Evolutionary conservation across 2,113 vertebrate species (phyloP), one percentile per base, ranked within the genome.

Genomic region (Serilophus lunatus): DNA sequence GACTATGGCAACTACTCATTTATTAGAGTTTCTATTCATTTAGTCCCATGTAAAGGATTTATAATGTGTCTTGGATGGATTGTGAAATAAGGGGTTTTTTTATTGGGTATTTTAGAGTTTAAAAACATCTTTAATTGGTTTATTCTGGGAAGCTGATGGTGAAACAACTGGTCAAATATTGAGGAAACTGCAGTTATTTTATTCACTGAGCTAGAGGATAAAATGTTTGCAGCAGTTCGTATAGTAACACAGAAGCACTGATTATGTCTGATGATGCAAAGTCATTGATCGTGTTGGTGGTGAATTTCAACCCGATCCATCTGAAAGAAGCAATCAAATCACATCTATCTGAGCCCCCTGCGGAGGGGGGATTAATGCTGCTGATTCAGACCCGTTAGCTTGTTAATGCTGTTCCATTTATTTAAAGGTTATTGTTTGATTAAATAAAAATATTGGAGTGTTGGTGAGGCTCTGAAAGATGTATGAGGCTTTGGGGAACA

Each of bases 261-360:
- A 86, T 94, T 54, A 61, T 40, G 80, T 81, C 64, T 93, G 94
- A 88, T 91, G 90, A 96, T 78, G 33, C 60, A 25, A 88, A 91
- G 84, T 38, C 86, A 95, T 85, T 69, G 92, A 91, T 88, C 0
- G 2, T 76, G 89, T 35, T 89, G 75, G 63, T 79, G 77, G 65
- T 45, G 93, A 85, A 38, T 91, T 87, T 79, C 63, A 82, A 75
- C 69, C 2, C 4, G 40, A 75, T 82, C 86, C 78, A 65, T 72
- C 89, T 87, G 81, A 49, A 95, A 93, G 86, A 56, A 89, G 70
- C 71, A 88, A 91, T 93, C 72, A 88, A 92, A 88, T 91, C 70
- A 7, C 61, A 53, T 87, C 65, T 36, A 33, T 35, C 45, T 57
- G 29, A 65, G 63, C 35, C 47, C 63, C 80, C 44, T 82, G 68